Evolutionary conservation across 2,797 vertebrate species (phyloP).

Genomic region (Poecilia gillii): DNA sequence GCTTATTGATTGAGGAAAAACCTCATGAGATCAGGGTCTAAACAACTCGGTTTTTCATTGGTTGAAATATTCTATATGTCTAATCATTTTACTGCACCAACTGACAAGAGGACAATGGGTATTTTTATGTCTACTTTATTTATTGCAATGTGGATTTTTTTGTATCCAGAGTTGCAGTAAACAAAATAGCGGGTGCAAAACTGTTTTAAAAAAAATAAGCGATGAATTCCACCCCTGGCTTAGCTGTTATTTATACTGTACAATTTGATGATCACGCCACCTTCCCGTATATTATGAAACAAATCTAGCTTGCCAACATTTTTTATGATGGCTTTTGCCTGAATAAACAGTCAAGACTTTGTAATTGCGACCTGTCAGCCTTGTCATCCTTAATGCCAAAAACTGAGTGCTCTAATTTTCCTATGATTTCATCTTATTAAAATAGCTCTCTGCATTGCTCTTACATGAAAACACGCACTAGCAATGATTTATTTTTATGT

Average conservation of each 20-base stretch:
- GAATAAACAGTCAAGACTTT: slow-evolving; percentile 30
- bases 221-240: background rate
- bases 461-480: slow-evolving; percentile 16
- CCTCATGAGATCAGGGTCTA: background rate
- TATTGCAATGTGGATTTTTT: background rate
- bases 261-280: slow-evolving; percentile 5
- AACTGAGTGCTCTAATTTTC: slow-evolving; percentile 38
- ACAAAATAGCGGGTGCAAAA: background rate
- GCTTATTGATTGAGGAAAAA: background rate
- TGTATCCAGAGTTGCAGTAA: background rate
- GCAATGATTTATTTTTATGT: slow-evolving; percentile 27
- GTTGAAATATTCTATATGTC: background rate
- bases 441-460: slow-evolving; percentile 38
- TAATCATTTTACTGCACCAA: background rate
- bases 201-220: background rate
- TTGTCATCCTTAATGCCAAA: slow-evolving; percentile 51
- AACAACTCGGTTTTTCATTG: background rate
- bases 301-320: slow-evolving; percentile 20
- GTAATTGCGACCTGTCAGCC: slow-evolving; percentile 36
- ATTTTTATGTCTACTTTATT: background rate
- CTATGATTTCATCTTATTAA: slow-evolving; percentile 64
- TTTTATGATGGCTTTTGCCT: slow-evolving; percentile 41
- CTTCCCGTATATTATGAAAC: slow-evolving; percentile 14
- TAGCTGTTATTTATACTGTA: background rate
- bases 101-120: background rate